Base-by-base conservation (phyloP, 1,140 invertebrate species). In the Anoplophora glabripennis region DNA sequence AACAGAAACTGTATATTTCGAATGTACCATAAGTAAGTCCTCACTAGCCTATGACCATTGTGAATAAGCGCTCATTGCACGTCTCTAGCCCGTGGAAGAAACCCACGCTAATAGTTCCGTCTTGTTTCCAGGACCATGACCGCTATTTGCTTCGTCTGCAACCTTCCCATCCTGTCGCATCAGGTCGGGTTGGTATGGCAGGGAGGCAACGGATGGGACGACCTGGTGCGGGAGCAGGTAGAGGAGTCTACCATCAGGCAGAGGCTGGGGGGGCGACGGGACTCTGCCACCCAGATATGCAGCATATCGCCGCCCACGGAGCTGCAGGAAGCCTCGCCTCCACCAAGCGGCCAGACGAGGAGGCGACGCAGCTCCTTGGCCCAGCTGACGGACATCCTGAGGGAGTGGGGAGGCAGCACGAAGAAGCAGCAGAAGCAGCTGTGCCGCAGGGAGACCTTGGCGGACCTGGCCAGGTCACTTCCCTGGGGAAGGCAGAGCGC, bases 91-190 rank as follows among this genome's bases (percentile, higher is more conserved):
- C 15, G 34, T 45, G 11, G 11, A 47, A 47, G 14, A 11, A 12
- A 17, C 9, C 4, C 38, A 51, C 12, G 21, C 7, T 36, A 52
- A 42, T 55, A 53, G 21, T 5, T 28, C 21, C 21, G 5, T 55
- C 69, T 69, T 67, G 35, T 66, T 72, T 72, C 37, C 83, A 93
- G 91, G 84, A 92, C 89, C 70, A 92, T 93, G 90, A 92, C 91
- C 70, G 87, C 91, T 73, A 89, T 95, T 77, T 96, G 93, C 79
- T 96, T 95, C 80, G 91, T 95, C 63, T 96, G 93, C 86, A 94
- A 95, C 78, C 83, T 95, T 69, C 93, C 93, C 61, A 95, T 95
- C 73, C 82, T 94, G 69, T 93, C 89, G 58, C 92, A 95, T 79
- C 93, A 95, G 83, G 92, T 94, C 72, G 92, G 91, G 8, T 76